Conservation (phyloP, 1,140 invertebrate species). For the Pantala flavescens region DNA sequence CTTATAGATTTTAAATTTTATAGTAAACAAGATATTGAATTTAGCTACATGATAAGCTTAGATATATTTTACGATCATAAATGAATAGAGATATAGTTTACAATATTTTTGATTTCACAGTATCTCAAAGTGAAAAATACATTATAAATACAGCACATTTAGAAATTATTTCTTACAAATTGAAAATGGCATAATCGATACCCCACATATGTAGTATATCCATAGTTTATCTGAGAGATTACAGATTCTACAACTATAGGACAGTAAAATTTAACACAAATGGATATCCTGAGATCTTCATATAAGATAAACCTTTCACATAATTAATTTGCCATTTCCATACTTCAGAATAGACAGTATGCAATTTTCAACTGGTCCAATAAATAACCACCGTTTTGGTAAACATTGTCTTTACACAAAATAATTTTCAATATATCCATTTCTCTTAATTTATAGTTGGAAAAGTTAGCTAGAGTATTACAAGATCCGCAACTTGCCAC, state of each 20-base stretch:
- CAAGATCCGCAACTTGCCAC: not conserved
- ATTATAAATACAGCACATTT: not conserved
- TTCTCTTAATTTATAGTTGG: not conserved
- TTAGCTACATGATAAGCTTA: no score
- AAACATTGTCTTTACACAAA: not conserved
- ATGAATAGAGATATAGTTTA: no score
- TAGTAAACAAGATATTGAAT: no score
- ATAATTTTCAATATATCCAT: not conserved
- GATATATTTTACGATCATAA: no score
- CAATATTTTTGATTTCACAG: not conserved
- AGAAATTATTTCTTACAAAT: not conserved
- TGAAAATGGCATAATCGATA: not conserved
- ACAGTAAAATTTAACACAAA: not conserved
- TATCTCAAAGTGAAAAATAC: slow-evolving; percentile 10
- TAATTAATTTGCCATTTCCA: not conserved
- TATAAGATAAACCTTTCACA: not conserved
- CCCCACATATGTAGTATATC: not conserved
- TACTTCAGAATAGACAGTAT: not conserved
- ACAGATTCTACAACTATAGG: not conserved
- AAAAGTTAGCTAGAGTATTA: not conserved
- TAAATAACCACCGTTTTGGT: not conserved
- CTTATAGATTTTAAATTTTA: no score
- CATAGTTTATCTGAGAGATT: not conserved
- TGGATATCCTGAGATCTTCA: not conserved
- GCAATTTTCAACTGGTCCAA: not conserved